Evolutionary conservation across 92 coral and sea anemone species (phyloP).

Genomic region (Phenganax marumi): DNA sequence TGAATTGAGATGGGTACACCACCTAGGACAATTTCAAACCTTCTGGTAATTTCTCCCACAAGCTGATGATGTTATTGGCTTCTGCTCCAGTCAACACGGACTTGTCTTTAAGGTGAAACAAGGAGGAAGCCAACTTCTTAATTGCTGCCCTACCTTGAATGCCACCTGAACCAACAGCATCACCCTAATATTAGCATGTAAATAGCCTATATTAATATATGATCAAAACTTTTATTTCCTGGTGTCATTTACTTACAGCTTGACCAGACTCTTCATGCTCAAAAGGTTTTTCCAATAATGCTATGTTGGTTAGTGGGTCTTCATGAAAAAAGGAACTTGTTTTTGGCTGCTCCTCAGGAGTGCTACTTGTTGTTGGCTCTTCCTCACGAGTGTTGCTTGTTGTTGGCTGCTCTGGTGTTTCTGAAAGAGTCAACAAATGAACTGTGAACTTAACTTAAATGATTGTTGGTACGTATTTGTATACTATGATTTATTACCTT

Average conservation of each 20-base stretch:
- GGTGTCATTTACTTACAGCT: slow-evolving; percentile 20
- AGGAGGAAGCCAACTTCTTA: slow-evolving; percentile 35
- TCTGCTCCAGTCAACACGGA: neutral
- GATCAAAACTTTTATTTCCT: slow-evolving; percentile 4
- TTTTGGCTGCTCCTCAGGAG: neutral
- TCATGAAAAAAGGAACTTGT: neutral
- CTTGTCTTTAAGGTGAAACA: too few species aligned
- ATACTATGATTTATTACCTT: slow-evolving; percentile 2
- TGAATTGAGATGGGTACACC: slow-evolving; percentile 32
- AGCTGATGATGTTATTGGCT: slow-evolving; percentile 9
- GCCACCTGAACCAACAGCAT: slow-evolving; percentile 35
- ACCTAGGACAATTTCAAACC: slow-evolving; percentile 24
- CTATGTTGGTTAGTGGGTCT: neutral
- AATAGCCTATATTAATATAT: too few species aligned
- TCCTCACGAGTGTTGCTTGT: too few species aligned
- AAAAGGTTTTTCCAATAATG: neutral
- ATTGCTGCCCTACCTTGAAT: slow-evolving; percentile 12
- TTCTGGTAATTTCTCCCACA: slow-evolving; percentile 40
- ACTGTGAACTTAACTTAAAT: neutral
- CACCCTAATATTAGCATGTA: neutral
- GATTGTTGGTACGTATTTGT: neutral
- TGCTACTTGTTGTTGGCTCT: too few species aligned
- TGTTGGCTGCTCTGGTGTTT: too few species aligned
- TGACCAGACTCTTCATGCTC: slow-evolving; percentile 20
- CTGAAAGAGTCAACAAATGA: neutral